phyloP scores from a whole-genome alignment of 2,797 vertebrate species.

The Tarsius wallacei region DNA sequence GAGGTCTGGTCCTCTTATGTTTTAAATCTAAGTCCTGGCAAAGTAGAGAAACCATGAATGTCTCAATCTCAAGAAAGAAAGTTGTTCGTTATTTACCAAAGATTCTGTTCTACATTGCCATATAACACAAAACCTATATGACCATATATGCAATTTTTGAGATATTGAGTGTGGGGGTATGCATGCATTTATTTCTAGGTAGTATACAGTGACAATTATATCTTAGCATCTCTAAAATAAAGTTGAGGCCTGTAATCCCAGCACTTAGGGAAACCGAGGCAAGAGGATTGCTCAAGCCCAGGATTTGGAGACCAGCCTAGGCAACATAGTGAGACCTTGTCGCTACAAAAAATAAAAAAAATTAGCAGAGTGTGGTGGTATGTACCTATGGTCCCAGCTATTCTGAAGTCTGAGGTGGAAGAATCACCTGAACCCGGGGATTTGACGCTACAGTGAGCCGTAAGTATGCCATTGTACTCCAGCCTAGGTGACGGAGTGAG shows the following conservation, averaged over 20 bases:
- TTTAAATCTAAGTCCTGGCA: slow-evolving; percentile 59
- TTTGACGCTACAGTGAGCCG: too few species aligned
- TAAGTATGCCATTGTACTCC: too few species aligned
- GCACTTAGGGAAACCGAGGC: too few species aligned
- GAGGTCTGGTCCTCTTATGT: slow-evolving; percentile 53
- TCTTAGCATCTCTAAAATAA: slow-evolving; percentile 18
- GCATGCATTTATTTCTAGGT: not conserved
- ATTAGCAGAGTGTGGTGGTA: too few species aligned
- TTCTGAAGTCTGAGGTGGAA: too few species aligned
- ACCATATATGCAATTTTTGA: not conserved
- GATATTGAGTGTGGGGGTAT: not conserved
- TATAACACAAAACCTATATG: not conserved
- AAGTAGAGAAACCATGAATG: not conserved
- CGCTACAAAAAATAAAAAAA: too few species aligned
- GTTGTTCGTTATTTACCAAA: not conserved
- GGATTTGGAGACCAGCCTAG: too few species aligned
- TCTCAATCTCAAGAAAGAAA: slow-evolving; percentile 34
- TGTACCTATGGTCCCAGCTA: too few species aligned
- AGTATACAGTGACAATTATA: not conserved
- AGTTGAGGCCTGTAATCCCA: not conserved
- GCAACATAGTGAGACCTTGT: too few species aligned
- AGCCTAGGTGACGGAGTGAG: too few species aligned
- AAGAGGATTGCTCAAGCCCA: too few species aligned
- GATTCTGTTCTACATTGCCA: not conserved
- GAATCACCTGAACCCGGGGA: too few species aligned